Percentiles rank a stretch among this genome's conserved stretches.
Evolutionary conservation across 2,888 invertebrate species (phyloP).

Genomic region (Leptarthrus brevirostris): DNA sequence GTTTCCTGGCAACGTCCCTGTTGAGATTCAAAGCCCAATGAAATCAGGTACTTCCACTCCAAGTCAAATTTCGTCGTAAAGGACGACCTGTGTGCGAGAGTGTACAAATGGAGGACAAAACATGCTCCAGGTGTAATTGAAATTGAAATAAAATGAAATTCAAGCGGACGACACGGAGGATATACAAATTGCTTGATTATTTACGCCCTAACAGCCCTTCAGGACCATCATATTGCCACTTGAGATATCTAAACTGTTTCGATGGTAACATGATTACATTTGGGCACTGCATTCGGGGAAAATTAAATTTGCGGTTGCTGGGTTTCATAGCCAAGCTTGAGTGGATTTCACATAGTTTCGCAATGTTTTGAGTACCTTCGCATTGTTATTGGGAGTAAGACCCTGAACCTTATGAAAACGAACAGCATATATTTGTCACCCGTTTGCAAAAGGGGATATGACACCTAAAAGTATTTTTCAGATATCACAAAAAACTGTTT

Average conservation of each 20-base stretch:
- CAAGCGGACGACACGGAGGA: background rate
- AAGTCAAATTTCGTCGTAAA: background rate
- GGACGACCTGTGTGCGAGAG: background rate
- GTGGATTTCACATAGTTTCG: background rate
- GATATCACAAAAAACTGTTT: too few species aligned
- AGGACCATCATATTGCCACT: conserved; percentile 27
- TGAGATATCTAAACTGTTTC: conserved; percentile 25
- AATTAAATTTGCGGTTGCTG: conserved; percentile 11
- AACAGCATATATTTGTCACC: too few species aligned
- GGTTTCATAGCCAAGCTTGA: background rate
- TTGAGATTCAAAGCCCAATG: background rate
- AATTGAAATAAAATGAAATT: conserved; percentile 37
- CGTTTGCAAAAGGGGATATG: too few species aligned
- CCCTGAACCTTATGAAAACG: too few species aligned
- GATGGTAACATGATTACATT: background rate
- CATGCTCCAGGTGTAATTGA: conserved; percentile 14
- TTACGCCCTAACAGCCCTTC: background rate
- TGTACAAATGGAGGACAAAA: background rate
- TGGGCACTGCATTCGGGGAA: background rate
- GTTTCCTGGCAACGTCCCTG: conserved; percentile 15
- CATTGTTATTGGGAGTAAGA: background rate
- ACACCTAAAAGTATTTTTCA: too few species aligned
- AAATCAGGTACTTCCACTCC: background rate
- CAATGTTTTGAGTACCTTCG: background rate
- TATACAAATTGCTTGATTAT: conserved; percentile 14